Base-by-base conservation (phyloP, 2,113 vertebrate genomes). In the Prionailurus viverrinus region DNA sequence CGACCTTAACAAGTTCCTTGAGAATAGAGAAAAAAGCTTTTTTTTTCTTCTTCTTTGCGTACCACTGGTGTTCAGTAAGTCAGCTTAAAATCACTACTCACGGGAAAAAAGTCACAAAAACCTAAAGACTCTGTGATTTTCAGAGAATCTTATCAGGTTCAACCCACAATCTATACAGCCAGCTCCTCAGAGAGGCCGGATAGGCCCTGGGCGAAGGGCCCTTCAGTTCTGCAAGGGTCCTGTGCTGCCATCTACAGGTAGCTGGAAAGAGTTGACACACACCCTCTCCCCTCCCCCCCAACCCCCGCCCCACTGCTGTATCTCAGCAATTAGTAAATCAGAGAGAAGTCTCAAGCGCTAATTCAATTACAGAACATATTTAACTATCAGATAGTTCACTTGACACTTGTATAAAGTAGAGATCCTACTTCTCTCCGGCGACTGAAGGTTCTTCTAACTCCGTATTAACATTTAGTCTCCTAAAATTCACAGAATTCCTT, bases 231-330 rank as follows among this genome's bases (percentile, higher is more conserved):
- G 29, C 74, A 95, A 92, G 53, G 29, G 87, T 79, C 94, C 66
- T 95, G 84, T 96, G 74, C 95, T 97, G 97, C 97, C 98, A 97
- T 85, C 98, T 98, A 76, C 69, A 2, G 97, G 94, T 82, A 27
- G 23, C 8, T 91, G 6, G 6, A 21, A 80, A 71, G 61, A 48
- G 18, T 51, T 19, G 58, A 13, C 58, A 61, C 58, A 61, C 58
- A 61, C 58, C 58, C 58, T 61, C 21, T 8, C 21, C 58, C 58
- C 73, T 45, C 2, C 36, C 63, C 89, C 9, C 15, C 27, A 7
- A 61, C 21, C 39, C 14, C 13, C 36, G 48, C 89, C 7, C 15
- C 27, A 7, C 9, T 21, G 79, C 9, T 7, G 9, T n/a, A n/a
- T 21, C n/a, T 95, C 13, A 5, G 58, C 27, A 82, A 51, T 36